Evolutionary conservation across 1,140 invertebrate species (phyloP).

Genomic region (Condylostylus longicornis): DNA sequence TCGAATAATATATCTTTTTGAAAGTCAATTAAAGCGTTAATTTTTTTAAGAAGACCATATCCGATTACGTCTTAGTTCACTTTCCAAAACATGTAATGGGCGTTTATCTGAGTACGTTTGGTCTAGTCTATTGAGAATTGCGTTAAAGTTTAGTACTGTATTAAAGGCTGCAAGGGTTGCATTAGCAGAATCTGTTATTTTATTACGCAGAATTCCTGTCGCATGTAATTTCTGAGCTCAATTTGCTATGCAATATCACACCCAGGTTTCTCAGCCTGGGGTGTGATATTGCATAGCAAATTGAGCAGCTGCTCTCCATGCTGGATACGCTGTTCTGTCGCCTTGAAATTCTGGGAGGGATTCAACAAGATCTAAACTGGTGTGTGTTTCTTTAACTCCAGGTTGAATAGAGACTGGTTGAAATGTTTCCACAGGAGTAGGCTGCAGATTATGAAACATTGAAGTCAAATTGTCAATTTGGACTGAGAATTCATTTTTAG

Average conservation of each 20-base stretch:
- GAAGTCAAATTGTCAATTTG: too few species aligned
- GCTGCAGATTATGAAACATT: background rate
- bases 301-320: background rate
- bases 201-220: conserved; percentile 12
- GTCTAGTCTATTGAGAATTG: conserved; percentile 9
- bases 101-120: conserved; percentile 12
- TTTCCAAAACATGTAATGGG: conserved; percentile 10
- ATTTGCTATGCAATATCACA: too few species aligned
- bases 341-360: background rate
- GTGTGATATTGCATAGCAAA: background rate
- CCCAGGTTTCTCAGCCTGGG: too few species aligned
- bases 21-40: conserved; percentile 2
- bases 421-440: background rate
- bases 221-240: too few species aligned
- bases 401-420: background rate
- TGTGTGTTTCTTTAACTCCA: background rate
- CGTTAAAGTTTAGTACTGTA: conserved; percentile 12
- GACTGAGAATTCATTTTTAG: too few species aligned
- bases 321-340: background rate
- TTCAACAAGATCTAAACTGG: background rate
- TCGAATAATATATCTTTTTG: conserved; percentile 1
- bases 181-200: conserved; percentile 11
- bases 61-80: conserved; percentile 9
- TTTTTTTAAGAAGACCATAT: conserved; percentile 2
- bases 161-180: conserved; percentile 10